Percentiles rank a stretch among this genome's conserved stretches.
phyloP scores from a whole-genome alignment of 2,888 invertebrate species.

The Melanchra persicariae region DNA sequence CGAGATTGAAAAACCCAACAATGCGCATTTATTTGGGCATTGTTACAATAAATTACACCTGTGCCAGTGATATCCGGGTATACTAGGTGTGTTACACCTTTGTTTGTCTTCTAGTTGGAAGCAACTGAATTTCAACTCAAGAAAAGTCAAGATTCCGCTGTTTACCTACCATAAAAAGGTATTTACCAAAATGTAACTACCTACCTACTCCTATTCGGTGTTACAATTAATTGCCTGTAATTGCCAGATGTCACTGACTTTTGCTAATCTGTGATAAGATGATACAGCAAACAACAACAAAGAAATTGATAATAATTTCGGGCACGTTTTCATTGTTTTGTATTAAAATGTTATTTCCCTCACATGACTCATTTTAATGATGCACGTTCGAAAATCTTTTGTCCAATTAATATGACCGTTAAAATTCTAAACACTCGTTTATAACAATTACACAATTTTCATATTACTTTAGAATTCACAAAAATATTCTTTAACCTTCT shows the following conservation, averaged over 20 bases:
- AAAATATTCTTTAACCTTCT: neutral
- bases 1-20: too few relatives aligned
- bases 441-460: accelerated
- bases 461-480: neutral
- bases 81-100: too few relatives aligned
- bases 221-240: too few relatives aligned
- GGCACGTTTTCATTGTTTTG: slow-evolving; percentile 35
- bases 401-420: neutral
- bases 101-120: too few relatives aligned
- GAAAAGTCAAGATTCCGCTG: too few relatives aligned
- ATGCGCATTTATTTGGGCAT: too few relatives aligned
- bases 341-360: slow-evolving; percentile 15
- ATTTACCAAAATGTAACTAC: too few relatives aligned
- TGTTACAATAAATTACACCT: too few relatives aligned
- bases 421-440: neutral
- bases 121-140: too few relatives aligned
- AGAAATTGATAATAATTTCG: slow-evolving; percentile 14
- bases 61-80: too few relatives aligned
- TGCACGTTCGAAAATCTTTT: slow-evolving; percentile 30
- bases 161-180: too few relatives aligned
- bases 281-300: slow-evolving; percentile 30
- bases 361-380: slow-evolving; percentile 46
- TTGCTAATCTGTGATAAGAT: slow-evolving; percentile 3
- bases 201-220: too few relatives aligned
- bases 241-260: slow-evolving; percentile 22